phyloP scores from a whole-genome alignment of 2,888 invertebrate genomes.

The Clistopyga incitator region DNA sequence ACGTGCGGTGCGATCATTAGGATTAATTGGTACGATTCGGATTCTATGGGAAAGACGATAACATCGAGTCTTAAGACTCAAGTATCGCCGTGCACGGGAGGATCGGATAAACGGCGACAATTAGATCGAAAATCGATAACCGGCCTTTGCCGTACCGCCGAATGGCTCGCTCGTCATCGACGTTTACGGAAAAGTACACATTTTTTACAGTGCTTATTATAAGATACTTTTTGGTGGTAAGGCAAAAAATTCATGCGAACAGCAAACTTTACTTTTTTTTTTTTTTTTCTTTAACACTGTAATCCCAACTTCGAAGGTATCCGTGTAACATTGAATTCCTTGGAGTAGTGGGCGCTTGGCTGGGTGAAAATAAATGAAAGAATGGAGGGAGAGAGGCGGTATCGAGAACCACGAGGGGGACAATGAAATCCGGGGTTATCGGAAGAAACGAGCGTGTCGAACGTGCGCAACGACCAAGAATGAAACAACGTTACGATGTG shows the following conservation, averaged over 20 bases:
- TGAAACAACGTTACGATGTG: slow-evolving; percentile 42
- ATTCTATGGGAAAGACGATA: slow-evolving; percentile 25
- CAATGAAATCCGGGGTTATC: slow-evolving; percentile 53
- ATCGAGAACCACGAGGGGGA: slow-evolving; percentile 25
- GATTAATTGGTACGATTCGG: slow-evolving; percentile 43
- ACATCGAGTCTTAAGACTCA: background rate
- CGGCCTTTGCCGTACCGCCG: background rate
- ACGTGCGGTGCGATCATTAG: slow-evolving; percentile 10
- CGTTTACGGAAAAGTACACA: background rate
- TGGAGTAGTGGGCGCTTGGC: slow-evolving; percentile 30
- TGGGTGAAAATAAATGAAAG: slow-evolving; percentile 40
- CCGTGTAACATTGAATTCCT: slow-evolving; percentile 42
- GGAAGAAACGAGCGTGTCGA: slow-evolving; percentile 48
- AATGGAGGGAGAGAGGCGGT: slow-evolving; percentile 18
- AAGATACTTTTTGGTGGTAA: too few relatives aligned
- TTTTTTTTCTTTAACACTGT: background rate
- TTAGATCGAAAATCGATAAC: background rate
- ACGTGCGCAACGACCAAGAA: slow-evolving; percentile 26
- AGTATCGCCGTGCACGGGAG: background rate
- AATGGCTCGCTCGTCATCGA: background rate
- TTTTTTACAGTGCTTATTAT: too few relatives aligned
- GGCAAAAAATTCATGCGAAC: too few relatives aligned
- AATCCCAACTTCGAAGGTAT: slow-evolving; percentile 24
- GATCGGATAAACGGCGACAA: background rate
- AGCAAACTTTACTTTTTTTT: background rate